These are phyloP conservation scores for Morinoia aosen DNA, from an alignment of 2,888 invertebrate species.

Conservation along the genomic window DNA sequence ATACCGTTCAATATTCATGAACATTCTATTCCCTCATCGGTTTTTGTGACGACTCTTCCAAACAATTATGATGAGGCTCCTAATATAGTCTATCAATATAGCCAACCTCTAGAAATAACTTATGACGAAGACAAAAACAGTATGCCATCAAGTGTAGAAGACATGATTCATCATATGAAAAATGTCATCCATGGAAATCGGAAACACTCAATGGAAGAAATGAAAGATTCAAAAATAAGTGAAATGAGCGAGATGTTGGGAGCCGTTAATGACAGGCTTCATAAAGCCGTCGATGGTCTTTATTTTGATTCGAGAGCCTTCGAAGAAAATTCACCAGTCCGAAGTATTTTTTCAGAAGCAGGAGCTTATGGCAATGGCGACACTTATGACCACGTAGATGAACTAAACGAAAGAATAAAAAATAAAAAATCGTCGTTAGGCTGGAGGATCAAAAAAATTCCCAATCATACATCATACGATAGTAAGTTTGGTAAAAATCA, in stretches of 20 bases:
- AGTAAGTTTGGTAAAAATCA: not conserved
- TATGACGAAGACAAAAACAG: too few relatives aligned
- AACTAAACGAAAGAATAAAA: not conserved
- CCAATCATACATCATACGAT: not conserved
- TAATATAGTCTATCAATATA: not conserved
- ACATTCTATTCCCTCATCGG: not conserved
- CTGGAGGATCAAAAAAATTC: not conserved
- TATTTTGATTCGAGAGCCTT: not conserved
- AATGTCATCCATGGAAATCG: not conserved
- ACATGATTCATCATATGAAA: conserved; percentile 18
- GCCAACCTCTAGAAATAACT: not conserved
- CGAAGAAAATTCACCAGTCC: not conserved
- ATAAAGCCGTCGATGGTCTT: not conserved
- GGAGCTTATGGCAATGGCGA: not conserved
- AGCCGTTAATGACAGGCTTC: not conserved
- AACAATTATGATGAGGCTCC: not conserved
- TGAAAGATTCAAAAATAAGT: not conserved
- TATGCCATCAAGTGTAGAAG: not conserved
- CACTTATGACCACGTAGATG: not conserved
- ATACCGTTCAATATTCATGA: not conserved
- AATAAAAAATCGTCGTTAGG: not conserved
- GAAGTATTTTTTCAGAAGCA: not conserved
- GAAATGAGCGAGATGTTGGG: not conserved
- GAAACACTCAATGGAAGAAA: not conserved
- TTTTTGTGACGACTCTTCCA: not conserved